Percentiles rank a stretch among this genome's conserved stretches.
Conservation (phyloP, 2,113 vertebrate species). For the Odobenus rosmarus region DNA sequence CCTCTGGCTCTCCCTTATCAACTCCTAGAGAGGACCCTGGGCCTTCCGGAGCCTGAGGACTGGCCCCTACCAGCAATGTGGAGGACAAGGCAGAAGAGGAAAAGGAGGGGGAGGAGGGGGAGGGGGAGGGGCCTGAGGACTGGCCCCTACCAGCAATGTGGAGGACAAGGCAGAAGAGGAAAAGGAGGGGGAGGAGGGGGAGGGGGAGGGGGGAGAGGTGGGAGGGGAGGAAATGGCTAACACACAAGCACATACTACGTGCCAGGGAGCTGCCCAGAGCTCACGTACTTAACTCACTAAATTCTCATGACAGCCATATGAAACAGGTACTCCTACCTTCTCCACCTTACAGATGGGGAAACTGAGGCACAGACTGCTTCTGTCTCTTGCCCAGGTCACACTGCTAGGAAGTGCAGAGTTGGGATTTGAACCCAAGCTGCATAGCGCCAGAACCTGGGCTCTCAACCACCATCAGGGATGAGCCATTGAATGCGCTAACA, state of each 20-base stretch:
- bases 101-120: not conserved
- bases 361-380: not conserved
- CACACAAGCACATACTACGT: not conserved
- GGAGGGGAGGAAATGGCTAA: not conserved
- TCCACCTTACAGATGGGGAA: not conserved
- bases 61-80: not conserved
- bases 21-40: not conserved
- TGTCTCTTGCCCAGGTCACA: not conserved
- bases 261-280: not conserved
- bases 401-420: not conserved
- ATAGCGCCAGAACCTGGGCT: not conserved
- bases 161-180: not conserved
- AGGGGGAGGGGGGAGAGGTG: not conserved
- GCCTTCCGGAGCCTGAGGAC: not conserved
- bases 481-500: accelerated
- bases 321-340: not conserved
- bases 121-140: not conserved
- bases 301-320: not conserved
- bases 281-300: not conserved
- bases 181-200: not conserved
- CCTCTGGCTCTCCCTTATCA: not conserved
- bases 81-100: not conserved
- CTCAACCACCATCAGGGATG: not conserved
- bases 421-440: not conserved
- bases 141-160: not conserved